A percentile compares a stretch with the other conserved stretches of the same genome.
Conservation (phyloP, 1,140 invertebrate genomes). For the Saccostrea cuccullata region DNA sequence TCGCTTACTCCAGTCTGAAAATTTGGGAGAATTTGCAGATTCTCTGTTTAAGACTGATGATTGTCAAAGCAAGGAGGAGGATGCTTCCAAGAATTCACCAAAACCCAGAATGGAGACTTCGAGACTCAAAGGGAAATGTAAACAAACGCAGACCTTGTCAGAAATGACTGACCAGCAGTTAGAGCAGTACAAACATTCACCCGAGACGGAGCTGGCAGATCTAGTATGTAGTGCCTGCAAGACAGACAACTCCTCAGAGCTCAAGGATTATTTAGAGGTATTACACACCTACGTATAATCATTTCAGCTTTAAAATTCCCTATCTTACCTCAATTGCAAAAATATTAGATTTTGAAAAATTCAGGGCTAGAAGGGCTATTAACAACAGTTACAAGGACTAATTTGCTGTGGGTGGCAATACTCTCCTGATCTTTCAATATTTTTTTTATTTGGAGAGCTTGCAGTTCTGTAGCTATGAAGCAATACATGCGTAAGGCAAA, state of each 20-base stretch:
- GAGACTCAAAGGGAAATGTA: not conserved
- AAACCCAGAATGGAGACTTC: not conserved
- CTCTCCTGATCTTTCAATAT: too few relatives aligned
- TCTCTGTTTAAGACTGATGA: not conserved
- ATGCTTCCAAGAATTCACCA: not conserved
- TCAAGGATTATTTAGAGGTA: conserved; percentile 62
- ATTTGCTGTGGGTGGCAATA: too few relatives aligned
- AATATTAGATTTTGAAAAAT: too few relatives aligned
- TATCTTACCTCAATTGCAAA: too few relatives aligned
- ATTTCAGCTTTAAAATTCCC: too few relatives aligned
- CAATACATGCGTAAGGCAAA: too few relatives aligned
- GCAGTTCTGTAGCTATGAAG: too few relatives aligned
- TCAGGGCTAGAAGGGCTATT: too few relatives aligned
- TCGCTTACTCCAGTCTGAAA: not conserved
- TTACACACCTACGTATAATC: too few relatives aligned
- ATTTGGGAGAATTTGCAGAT: not conserved
- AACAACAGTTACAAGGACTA: too few relatives aligned
- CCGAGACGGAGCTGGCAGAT: conserved; percentile 59
- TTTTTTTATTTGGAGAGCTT: too few relatives aligned
- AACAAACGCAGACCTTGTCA: not conserved
- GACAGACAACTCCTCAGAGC: conserved; percentile 47
- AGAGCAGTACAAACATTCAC: conserved; percentile 55
- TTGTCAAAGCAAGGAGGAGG: not conserved
- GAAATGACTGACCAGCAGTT: not conserved
- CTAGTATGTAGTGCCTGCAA: conserved; percentile 52